phyloP scores from a whole-genome alignment of 2,113 vertebrate genomes.

The Chaetura pelagica region DNA sequence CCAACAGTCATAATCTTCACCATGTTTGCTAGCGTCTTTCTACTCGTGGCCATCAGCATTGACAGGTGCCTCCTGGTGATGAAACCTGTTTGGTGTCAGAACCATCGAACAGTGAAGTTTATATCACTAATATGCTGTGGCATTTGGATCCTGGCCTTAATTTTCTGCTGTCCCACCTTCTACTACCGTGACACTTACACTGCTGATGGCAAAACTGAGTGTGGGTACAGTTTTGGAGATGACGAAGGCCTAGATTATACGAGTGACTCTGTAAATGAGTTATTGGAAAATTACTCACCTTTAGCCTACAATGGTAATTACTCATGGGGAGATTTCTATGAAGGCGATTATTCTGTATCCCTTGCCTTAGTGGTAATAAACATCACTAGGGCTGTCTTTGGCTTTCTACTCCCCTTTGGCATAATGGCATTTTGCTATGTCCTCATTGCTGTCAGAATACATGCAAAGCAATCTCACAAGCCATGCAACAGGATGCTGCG shows the following conservation, averaged over 20 bases:
- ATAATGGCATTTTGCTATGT: constrained; percentile 75
- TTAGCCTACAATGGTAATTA: not conserved
- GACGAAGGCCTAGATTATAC: not conserved
- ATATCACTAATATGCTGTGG: constrained; percentile 13
- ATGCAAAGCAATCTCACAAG: constrained; percentile 21
- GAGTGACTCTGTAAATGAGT: not conserved
- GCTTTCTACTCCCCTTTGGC: constrained; percentile 79
- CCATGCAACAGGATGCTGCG: constrained; percentile 59
- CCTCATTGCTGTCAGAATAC: constrained; percentile 60
- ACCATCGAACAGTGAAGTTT: constrained; percentile 69
- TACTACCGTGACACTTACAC: constrained; percentile 56
- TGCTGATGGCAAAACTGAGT: not conserved
- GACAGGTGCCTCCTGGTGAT: constrained; percentile 81
- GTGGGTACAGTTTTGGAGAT: constrained; percentile 11
- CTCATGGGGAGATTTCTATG: not conserved
- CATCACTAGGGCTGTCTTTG: constrained; percentile 70
- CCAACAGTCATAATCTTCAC: constrained; percentile 78
- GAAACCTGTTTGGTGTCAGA: constrained; percentile 85
- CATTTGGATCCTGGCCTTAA: constrained; percentile 76
- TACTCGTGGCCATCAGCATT: constrained; percentile 77
- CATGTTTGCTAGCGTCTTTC: constrained; percentile 86
- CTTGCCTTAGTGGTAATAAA: not conserved
- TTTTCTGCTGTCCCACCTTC: constrained; percentile 77
- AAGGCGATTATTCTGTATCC: not conserved
- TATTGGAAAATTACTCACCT: not conserved